Conservation (phyloP, 1,140 invertebrate species). For the Ceratoteleas bidentatus region DNA sequence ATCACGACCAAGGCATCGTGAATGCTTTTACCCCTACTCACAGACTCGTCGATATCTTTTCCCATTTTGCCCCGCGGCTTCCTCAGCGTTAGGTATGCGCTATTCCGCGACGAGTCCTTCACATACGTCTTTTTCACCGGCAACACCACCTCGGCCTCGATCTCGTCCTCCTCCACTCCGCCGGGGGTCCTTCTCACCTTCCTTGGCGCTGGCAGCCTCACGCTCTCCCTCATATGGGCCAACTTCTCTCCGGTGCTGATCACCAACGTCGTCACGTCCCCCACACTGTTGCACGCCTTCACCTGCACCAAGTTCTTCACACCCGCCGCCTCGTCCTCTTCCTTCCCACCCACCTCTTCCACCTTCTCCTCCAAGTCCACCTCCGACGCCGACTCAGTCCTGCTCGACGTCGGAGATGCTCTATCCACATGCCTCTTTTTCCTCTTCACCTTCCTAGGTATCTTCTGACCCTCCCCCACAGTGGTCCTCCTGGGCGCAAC, state of each 20-base stretch:
- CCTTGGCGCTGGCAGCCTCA: conserved; percentile 70
- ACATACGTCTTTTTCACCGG: conserved; percentile 74
- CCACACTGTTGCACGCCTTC: conserved; percentile 76
- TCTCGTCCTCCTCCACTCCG: conserved; percentile 1
- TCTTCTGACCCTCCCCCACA: conserved; percentile 27
- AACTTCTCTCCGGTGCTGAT: conserved; percentile 53
- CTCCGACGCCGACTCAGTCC: conserved; percentile 41
- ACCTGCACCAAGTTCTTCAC: conserved; percentile 66
- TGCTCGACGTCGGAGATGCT: conserved; percentile 53
- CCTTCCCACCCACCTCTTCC: conserved; percentile 27
- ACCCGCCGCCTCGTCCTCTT: conserved; percentile 28
- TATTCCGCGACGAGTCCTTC: conserved; percentile 75
- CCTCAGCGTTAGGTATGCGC: conserved; percentile 75
- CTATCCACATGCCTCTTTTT: conserved; percentile 69
- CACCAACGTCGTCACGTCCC: conserved; percentile 73
- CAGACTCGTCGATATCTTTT: conserved; percentile 72
- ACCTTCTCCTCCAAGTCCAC: conserved; percentile 28
- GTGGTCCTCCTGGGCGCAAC: conserved; percentile 64
- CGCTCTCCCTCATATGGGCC: conserved; percentile 74
- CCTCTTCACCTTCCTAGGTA: conserved; percentile 50
- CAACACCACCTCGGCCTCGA: conserved; percentile 69
- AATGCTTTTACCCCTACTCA: conserved; percentile 68
- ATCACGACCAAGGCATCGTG: conserved; percentile 66
- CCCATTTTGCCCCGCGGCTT: conserved; percentile 52
- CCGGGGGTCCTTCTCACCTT: background rate